Conservation (phyloP, 2,113 vertebrate genomes). For the Noturus placidus region DNA sequence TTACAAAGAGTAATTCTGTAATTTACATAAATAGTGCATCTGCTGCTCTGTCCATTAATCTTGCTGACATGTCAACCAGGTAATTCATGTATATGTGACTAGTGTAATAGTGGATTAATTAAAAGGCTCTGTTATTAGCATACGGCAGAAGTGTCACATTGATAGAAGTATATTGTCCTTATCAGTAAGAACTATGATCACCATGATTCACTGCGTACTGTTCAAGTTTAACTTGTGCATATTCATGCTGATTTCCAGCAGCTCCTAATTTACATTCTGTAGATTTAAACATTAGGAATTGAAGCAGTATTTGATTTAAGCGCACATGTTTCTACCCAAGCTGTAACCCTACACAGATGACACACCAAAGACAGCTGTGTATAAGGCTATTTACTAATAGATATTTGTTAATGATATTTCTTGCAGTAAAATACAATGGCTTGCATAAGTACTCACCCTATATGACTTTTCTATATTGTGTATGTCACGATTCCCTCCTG, state of each 20-base stretch:
- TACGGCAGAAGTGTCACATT: conserved; percentile 53
- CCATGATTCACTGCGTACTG: conserved; percentile 23
- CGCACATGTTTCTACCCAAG: neutral
- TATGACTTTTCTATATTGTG: neutral
- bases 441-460: neutral
- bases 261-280: neutral
- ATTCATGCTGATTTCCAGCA: neutral
- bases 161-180: conserved; percentile 52
- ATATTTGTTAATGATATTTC: neutral
- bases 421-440: neutral
- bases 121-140: conserved; percentile 65
- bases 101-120: conserved; percentile 65
- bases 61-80: conserved; percentile 70
- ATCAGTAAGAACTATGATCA: conserved; percentile 38
- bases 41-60: conserved; percentile 72
- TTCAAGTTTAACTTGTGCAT: neutral
- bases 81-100: conserved; percentile 69
- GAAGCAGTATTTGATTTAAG: neutral
- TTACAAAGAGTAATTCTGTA: conserved; percentile 71
- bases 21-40: conserved; percentile 74
- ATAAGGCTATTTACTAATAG: neutral
- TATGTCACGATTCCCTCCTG: no score
- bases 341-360: neutral
- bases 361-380: neutral
- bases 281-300: neutral